Conservation (phyloP, 2,113 vertebrate species). For the Hemibagrus wyckioides region DNA sequence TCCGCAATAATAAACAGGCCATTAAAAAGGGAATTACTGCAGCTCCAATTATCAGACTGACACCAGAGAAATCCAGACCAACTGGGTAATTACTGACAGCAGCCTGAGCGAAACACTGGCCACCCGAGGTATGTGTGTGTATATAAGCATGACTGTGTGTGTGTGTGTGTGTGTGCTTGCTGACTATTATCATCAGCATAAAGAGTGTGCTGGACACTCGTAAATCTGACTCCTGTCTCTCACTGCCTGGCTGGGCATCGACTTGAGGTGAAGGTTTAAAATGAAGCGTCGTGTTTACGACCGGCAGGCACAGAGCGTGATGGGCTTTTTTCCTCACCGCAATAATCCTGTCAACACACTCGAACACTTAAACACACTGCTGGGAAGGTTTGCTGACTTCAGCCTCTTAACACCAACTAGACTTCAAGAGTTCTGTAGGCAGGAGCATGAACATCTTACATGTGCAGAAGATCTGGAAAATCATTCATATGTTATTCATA, state of each 20-base stretch:
- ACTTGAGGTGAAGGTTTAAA: slow-evolving; percentile 27
- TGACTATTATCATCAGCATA: slow-evolving; percentile 50
- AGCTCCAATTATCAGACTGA: slow-evolving; percentile 57
- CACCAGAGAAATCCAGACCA: slow-evolving; percentile 53
- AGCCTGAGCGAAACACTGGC: slow-evolving; percentile 53
- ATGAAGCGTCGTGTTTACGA: slow-evolving; percentile 26
- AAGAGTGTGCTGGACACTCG: slow-evolving; percentile 15
- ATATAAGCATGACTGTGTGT: background rate
- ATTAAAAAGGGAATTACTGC: slow-evolving; percentile 61
- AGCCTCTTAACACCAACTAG: background rate
- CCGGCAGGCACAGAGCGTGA: background rate
- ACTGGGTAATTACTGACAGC: slow-evolving; percentile 57
- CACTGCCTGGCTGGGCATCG: slow-evolving; percentile 1
- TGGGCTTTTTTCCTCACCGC: slow-evolving; percentile 21
- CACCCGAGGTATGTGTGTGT: slow-evolving; percentile 29
- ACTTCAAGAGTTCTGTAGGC: background rate
- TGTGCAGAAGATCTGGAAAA: background rate
- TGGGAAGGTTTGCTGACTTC: slow-evolving; percentile 13
- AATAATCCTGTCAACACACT: slow-evolving; percentile 36
- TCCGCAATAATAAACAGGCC: slow-evolving; percentile 59
- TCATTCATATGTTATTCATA: background rate
- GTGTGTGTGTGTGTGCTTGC: slow-evolving; percentile 3
- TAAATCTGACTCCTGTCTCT: slow-evolving; percentile 45
- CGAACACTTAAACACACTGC: background rate
- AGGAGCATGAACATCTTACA: background rate